A percentile compares a stretch with the other conserved stretches of the same genome.
Conservation (phyloP, 2,888 invertebrate genomes). For the Hedya salicella region DNA sequence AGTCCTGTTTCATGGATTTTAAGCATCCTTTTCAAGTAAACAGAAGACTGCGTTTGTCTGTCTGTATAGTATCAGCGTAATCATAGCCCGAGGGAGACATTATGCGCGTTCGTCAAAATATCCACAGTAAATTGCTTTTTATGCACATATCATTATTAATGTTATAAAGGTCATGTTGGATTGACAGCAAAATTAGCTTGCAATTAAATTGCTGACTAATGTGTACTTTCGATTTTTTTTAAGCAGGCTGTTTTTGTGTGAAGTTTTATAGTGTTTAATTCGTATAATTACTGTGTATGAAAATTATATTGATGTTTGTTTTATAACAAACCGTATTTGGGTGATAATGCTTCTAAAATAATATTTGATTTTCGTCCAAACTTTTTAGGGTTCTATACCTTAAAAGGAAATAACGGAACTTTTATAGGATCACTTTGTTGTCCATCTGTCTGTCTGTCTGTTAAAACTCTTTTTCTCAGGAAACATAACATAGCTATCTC, state of each 20-base stretch:
- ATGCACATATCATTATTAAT: constrained; percentile 48
- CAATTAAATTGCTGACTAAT: constrained; percentile 57
- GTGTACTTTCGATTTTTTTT: constrained; percentile 15
- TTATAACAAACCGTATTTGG: not conserved
- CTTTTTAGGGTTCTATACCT: too few species aligned
- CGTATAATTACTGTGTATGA: not conserved
- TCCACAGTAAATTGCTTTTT: constrained; percentile 51
- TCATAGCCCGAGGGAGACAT: constrained; percentile 57
- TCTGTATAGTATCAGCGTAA: constrained; percentile 48
- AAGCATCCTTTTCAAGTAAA: not conserved
- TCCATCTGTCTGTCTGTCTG: too few species aligned
- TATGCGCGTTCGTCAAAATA: constrained; percentile 48
- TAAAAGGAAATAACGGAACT: too few species aligned
- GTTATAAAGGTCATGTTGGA: constrained; percentile 55
- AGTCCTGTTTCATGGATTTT: not conserved
- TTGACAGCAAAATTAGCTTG: constrained; percentile 66
- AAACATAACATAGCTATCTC: too few species aligned
- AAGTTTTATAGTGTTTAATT: not conserved
- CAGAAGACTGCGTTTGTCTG: too few species aligned
- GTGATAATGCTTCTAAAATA: too few species aligned
- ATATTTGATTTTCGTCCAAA: too few species aligned
- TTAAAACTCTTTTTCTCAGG: too few species aligned
- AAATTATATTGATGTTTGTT: not conserved
- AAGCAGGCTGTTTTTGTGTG: not conserved
- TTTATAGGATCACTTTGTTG: too few species aligned